Conservation (phyloP, 2,797 vertebrate genomes). For the Neosalanx taihuensis region DNA sequence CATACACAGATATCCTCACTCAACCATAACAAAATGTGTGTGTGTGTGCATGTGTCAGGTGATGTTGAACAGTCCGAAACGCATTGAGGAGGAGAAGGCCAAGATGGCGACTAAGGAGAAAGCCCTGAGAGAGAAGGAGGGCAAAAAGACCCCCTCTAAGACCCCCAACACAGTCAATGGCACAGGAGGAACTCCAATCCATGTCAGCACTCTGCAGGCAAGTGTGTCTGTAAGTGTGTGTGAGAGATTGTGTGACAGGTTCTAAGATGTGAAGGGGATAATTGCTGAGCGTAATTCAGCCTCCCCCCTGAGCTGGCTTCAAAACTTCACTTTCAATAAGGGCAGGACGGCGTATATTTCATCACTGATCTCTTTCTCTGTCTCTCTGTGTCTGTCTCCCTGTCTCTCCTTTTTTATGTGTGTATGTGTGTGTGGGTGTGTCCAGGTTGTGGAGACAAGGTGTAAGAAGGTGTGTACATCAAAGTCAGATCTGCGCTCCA, state of each 20-base stretch:
- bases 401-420: background rate
- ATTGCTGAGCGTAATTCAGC: slow-evolving; percentile 37
- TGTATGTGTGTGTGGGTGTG: slow-evolving; percentile 14
- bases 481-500: slow-evolving; percentile 94
- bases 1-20: background rate
- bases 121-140: slow-evolving; percentile 71
- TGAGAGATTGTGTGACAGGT: slow-evolving; percentile 23
- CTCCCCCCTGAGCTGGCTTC: background rate
- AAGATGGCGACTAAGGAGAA: slow-evolving; percentile 89
- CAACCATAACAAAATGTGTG: background rate
- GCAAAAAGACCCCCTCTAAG: slow-evolving; percentile 81
- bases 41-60: slow-evolving; percentile 61
- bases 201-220: slow-evolving; percentile 94
- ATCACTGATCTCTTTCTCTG: background rate
- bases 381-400: background rate
- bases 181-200: slow-evolving; percentile 89
- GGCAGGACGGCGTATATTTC: slow-evolving; percentile 8
- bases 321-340: slow-evolving; percentile 9
- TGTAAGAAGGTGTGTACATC: slow-evolving; percentile 99
- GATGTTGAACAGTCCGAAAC: slow-evolving; percentile 90
- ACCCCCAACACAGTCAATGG: slow-evolving; percentile 89
- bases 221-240: slow-evolving; percentile 17
- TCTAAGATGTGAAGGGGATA: slow-evolving; percentile 37
- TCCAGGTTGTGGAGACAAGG: slow-evolving; percentile 91
- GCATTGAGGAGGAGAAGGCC: slow-evolving; percentile 89